Evolutionary conservation across 2,113 vertebrate species (phyloP).

Genomic region (pig (Sus scrofa)): DNA sequence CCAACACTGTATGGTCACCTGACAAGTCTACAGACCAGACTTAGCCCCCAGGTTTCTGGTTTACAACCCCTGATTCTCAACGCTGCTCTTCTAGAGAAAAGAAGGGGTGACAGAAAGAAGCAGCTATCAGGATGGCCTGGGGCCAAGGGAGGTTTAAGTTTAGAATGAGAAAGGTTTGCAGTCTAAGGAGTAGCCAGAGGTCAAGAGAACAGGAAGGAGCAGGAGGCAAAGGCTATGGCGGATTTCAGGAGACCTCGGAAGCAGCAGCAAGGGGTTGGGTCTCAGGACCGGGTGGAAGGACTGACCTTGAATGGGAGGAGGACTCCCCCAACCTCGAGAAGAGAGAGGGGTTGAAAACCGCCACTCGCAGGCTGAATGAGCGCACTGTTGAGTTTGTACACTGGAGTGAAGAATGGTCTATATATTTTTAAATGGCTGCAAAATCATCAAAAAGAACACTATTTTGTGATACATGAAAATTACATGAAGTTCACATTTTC

Average conservation of each 20-base stretch:
- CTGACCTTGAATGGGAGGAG: background rate
- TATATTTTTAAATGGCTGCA: background rate
- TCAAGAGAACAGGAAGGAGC: background rate
- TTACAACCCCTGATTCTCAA: background rate
- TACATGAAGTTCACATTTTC: background rate
- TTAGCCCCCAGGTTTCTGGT: background rate
- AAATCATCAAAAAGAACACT: background rate
- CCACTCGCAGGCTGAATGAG: background rate
- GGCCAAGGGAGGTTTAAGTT: background rate
- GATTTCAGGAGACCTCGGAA: background rate
- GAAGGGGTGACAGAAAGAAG: background rate
- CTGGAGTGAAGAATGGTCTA: background rate
- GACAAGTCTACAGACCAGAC: background rate
- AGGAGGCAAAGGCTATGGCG: background rate
- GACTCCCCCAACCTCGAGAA: background rate
- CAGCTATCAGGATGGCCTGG: background rate
- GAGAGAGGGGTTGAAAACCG: background rate
- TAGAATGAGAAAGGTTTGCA: background rate
- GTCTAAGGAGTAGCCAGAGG: background rate
- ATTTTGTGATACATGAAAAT: background rate
- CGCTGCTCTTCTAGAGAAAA: background rate
- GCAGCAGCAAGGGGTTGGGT: background rate
- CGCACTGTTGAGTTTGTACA: background rate
- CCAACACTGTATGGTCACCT: background rate
- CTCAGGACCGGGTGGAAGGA: background rate